Evolutionary conservation across 2,888 invertebrate species (phyloP).

Genomic region (Laothoe populi): DNA sequence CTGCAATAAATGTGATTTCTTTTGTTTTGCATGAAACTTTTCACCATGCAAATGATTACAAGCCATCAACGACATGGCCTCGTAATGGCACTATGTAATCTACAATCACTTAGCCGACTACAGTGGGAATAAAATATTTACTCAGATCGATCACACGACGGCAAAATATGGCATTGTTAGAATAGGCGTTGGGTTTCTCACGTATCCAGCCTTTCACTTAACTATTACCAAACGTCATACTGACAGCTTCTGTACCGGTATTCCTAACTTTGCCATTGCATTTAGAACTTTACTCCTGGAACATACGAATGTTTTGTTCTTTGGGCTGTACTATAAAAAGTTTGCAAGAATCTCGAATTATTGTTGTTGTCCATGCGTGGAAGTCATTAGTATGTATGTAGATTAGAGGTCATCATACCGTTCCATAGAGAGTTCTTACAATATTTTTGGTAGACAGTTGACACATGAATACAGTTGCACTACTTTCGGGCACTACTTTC

Average conservation of each 20-base stretch:
- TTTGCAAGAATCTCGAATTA: conserved; percentile 65
- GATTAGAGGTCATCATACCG: conserved; percentile 80
- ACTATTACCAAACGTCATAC: conserved; percentile 73
- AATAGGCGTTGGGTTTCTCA: conserved; percentile 80
- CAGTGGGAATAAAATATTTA: conserved; percentile 75
- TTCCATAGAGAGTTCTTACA: conserved; percentile 66
- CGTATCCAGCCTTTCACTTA: conserved; percentile 80
- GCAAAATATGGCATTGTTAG: conserved; percentile 81
- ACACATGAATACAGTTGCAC: conserved; percentile 64
- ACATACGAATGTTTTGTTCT: conserved; percentile 35
- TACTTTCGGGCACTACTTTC: conserved; percentile 59
- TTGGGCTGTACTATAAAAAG: conserved; percentile 32
- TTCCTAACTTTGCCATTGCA: conserved; percentile 32
- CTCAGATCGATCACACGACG: conserved; percentile 80
- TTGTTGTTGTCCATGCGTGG: conserved; percentile 79
- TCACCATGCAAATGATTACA: conserved; percentile 16
- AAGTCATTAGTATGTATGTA: conserved; percentile 80
- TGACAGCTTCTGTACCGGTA: conserved; percentile 32
- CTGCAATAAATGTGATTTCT: not conserved
- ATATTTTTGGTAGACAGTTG: conserved; percentile 61
- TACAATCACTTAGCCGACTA: conserved; percentile 62
- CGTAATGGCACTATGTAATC: conserved; percentile 46
- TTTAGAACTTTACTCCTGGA: conserved; percentile 50
- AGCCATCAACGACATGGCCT: conserved; percentile 30
- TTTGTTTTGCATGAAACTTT: conserved; percentile 13